A percentile compares a stretch with the other conserved stretches of the same genome.
Conservation (phyloP, 2,113 vertebrate genomes). For the Spea bombifrons region DNA sequence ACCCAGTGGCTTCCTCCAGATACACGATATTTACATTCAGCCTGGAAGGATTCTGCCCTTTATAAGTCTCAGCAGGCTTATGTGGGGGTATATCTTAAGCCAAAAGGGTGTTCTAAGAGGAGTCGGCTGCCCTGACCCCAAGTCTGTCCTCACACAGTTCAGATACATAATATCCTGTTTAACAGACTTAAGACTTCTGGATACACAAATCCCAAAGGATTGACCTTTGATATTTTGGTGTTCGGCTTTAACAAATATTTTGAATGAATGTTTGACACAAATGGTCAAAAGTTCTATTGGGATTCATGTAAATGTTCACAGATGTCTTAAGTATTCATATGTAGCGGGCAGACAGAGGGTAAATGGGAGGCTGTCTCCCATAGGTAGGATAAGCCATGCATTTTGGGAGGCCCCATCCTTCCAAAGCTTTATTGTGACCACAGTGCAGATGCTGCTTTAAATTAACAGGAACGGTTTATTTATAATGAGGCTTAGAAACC, state of each 20-base stretch:
- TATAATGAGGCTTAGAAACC: constrained; percentile 46
- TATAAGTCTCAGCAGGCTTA: constrained; percentile 37
- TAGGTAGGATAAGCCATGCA: constrained; percentile 21
- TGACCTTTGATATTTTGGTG: neutral
- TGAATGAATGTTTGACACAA: constrained; percentile 1
- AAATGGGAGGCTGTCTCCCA: neutral
- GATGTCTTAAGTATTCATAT: neutral
- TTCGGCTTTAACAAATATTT: neutral
- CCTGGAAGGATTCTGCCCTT: constrained; percentile 37
- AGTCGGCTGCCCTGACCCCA: constrained; percentile 5
- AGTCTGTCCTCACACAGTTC: constrained; percentile 7
- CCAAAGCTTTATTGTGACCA: constrained; percentile 36
- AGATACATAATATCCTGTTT: constrained; percentile 13
- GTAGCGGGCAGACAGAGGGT: neutral
- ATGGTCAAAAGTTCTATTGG: neutral
- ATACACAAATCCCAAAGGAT: neutral
- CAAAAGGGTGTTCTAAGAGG: neutral
- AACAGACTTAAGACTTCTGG: constrained; percentile 4
- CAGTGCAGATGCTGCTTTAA: constrained; percentile 47
- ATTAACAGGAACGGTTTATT: constrained; percentile 45
- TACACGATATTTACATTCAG: constrained; percentile 45
- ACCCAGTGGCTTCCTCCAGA: constrained; percentile 24
- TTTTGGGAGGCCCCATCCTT: constrained; percentile 12
- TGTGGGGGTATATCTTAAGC: constrained; percentile 21
- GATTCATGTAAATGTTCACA: neutral